Evolutionary conservation across 2,113 vertebrate genomes (phyloP), one percentile per base, ranked within the genome.

Genomic region (Dromaius novaehollandiae): DNA sequence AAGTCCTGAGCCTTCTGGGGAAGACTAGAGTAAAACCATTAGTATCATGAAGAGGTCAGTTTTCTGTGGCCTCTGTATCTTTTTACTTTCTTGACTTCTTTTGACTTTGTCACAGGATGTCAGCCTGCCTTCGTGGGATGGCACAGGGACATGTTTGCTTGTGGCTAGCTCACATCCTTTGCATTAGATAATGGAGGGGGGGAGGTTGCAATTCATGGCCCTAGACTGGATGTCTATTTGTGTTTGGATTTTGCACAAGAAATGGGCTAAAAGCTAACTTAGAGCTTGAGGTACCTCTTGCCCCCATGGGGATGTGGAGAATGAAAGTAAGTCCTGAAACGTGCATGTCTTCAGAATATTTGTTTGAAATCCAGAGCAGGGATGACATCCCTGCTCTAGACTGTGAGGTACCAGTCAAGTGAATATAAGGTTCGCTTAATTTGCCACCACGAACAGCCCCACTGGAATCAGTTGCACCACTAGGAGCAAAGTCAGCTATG

Each of bases 401-500:
- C 44, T 24, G 30, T 19, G 61, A 87, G 61, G 25, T 51, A 16
- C 56, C 80, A 68, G 0, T 68, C 80, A 42, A 44, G 36, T 18
- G 3, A 77, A 32, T 36, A 6, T 44, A 15, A 11, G 56, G 53
- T 42, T 30, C 36, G 21, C 80, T 93, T 78, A 13, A 82, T 75
- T 79, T 69, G 42, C 50, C 80, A 55, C 0, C 0, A 0, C 6
- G 53, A 76, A 9, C 34, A 66, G 68, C 46, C 50, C 50, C 55
- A 8, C 0, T 82, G 80, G 66, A 70, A 53, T 1, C 1, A 0
- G 26, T 26, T 65, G 42, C 16, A 53, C 26, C 21, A 86, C n/a
- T 40, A n/a, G 83, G 51, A 69, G 46, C 81, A 21, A 65, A 84
- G 61, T 48, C 22, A 73, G 16, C 71, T 17, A 2, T 16, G 51